Percentiles rank a stretch among this genome's conserved stretches.
Evolutionary conservation across 2,797 vertebrate species (phyloP).

Genomic region (Myotis pilosus): DNA sequence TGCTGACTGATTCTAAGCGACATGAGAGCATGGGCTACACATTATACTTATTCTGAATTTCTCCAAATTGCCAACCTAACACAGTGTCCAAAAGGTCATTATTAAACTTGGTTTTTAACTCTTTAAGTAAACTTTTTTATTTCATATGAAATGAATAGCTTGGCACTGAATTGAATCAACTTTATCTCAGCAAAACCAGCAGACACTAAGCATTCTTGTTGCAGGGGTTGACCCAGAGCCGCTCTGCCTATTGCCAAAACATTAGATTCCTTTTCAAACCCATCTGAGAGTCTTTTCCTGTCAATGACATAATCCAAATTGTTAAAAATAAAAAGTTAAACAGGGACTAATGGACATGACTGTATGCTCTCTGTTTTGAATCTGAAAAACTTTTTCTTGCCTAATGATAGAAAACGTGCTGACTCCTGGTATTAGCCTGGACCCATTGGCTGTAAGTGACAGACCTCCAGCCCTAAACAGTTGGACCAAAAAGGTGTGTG

Average conservation of each 20-base stretch:
- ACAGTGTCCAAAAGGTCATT: not conserved
- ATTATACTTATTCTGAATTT: not conserved
- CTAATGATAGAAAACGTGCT: not conserved
- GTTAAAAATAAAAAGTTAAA: not conserved
- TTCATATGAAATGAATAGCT: not conserved
- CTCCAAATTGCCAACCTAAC: not conserved
- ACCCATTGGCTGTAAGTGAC: not conserved
- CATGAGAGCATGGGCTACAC: not conserved
- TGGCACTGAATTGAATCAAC: not conserved
- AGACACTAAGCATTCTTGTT: not conserved
- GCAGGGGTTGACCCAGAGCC: not conserved
- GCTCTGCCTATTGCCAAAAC: not conserved
- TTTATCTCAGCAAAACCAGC: not conserved
- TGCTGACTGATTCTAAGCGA: not conserved
- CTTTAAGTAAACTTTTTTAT: not conserved
- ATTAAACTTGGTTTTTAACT: not conserved
- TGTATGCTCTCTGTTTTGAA: not conserved
- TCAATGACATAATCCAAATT: not conserved
- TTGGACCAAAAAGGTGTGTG: not conserved
- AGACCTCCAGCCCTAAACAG: not conserved
- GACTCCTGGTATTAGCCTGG: not conserved
- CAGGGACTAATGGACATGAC: not conserved
- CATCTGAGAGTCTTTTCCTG: not conserved
- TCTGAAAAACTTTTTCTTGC: not conserved
- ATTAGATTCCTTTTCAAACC: not conserved